Conservation (phyloP, 2,888 invertebrate species). For the Cepaea hortensis region DNA sequence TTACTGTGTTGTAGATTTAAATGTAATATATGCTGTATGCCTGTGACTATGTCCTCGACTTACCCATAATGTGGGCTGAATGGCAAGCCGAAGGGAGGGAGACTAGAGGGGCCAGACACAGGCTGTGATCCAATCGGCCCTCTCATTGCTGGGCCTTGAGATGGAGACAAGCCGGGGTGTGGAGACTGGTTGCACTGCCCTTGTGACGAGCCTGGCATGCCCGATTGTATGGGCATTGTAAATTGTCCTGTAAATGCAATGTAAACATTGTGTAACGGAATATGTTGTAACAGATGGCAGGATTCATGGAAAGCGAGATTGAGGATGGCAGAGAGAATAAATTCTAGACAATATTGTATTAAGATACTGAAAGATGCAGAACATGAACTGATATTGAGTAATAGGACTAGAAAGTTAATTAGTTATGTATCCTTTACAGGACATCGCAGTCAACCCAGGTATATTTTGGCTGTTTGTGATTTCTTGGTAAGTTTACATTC, state of each 20-base stretch:
- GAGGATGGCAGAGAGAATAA: no score
- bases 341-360: no score
- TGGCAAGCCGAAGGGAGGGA: slow-evolving; percentile 47
- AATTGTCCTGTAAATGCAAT: slow-evolving; percentile 31
- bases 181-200: slow-evolving; percentile 36
- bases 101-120: slow-evolving; percentile 36
- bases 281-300: background rate
- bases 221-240: slow-evolving; percentile 36
- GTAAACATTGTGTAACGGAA: background rate
- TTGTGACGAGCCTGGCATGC: slow-evolving; percentile 30
- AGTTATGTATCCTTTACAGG: no score
- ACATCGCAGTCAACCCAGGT: no score
- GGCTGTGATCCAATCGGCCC: slow-evolving; percentile 28
- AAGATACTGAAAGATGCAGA: no score
- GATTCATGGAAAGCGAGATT: no score
- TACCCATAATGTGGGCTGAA: slow-evolving; percentile 11
- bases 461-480: no score
- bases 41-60: background rate
- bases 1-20: no score
- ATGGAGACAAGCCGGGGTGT: slow-evolving; percentile 33
- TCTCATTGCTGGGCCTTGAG: slow-evolving; percentile 28
- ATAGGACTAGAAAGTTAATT: no score
- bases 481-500: no score
- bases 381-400: no score
- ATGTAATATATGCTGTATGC: no score